Percentiles rank a stretch among this genome's conserved stretches.
These are phyloP conservation scores for Mormyrops attenuatus DNA, from an alignment of 2,797 vertebrate genomes.

Conservation along the genomic window DNA sequence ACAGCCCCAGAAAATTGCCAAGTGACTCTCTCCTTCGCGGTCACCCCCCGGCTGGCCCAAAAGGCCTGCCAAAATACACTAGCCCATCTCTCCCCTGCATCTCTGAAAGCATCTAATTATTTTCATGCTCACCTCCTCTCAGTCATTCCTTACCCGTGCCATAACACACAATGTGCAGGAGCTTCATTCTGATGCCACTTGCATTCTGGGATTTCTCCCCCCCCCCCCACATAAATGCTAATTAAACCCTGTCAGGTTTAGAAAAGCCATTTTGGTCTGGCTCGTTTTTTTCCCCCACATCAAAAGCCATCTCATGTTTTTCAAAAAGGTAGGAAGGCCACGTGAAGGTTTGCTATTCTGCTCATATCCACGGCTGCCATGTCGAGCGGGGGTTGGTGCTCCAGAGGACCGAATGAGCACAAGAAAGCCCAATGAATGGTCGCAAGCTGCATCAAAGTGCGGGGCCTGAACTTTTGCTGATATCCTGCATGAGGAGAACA, in stretches of 20 bases:
- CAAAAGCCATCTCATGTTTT: neutral
- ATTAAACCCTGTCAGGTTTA: constrained; percentile 18
- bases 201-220: neutral
- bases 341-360: neutral
- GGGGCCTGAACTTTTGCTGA: neutral
- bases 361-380: neutral
- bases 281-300: neutral
- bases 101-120: neutral
- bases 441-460: neutral
- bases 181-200: neutral
- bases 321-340: neutral
- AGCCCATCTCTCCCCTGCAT: neutral
- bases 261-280: constrained; percentile 8
- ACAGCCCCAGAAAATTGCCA: neutral
- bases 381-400: neutral
- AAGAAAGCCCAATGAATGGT: neutral
- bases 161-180: neutral
- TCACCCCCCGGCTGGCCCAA: neutral
- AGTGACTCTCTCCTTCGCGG: neutral
- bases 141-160: neutral
- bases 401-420: neutral
- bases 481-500: neutral
- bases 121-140: neutral
- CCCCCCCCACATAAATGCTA: neutral
- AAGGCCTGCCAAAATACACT: neutral